Percentiles rank a stretch among this genome's conserved stretches.
phyloP scores from a whole-genome alignment of 1,140 invertebrate genomes.

The Anadara kagoshimensis region DNA sequence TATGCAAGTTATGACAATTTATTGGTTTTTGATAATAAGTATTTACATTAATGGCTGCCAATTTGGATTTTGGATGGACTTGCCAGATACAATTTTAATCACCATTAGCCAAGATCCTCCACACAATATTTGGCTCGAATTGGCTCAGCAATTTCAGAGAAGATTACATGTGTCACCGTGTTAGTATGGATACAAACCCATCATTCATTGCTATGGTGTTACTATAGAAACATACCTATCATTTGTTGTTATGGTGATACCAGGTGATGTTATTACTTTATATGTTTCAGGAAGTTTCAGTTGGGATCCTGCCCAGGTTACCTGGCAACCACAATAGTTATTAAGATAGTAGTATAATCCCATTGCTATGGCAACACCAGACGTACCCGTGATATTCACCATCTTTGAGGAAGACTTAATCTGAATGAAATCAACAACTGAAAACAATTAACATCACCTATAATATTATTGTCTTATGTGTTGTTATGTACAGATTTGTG shows the following conservation, averaged over 20 bases:
- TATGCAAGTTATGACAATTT: no score
- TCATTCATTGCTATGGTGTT: no score
- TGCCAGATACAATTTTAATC: no score
- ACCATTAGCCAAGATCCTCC: no score
- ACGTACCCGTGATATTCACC: constrained; percentile 79
- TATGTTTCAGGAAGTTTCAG: constrained; percentile 64
- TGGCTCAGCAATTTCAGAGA: no score
- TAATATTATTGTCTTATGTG: background rate
- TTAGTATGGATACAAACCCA: no score
- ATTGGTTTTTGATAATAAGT: no score
- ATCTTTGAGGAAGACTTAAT: constrained; percentile 43
- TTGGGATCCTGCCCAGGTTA: constrained; percentile 88
- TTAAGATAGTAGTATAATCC: constrained; percentile 93
- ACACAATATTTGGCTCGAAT: no score
- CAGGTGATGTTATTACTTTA: constrained; percentile 55
- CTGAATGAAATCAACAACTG: constrained; percentile 38
- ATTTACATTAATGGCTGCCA: no score
- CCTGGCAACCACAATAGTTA: constrained; percentile 85
- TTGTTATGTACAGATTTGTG: background rate
- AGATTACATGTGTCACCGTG: no score
- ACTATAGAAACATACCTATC: constrained; percentile 65
- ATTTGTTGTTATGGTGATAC: constrained; percentile 66
- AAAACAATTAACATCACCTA: background rate
- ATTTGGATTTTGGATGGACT: no score
- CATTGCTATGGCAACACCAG: constrained; percentile 87